A percentile compares a stretch with the other conserved stretches of the same genome.
Evolutionary conservation across 2,797 vertebrate genomes (phyloP).

Genomic region (Pseudotriccus pelzelni): DNA sequence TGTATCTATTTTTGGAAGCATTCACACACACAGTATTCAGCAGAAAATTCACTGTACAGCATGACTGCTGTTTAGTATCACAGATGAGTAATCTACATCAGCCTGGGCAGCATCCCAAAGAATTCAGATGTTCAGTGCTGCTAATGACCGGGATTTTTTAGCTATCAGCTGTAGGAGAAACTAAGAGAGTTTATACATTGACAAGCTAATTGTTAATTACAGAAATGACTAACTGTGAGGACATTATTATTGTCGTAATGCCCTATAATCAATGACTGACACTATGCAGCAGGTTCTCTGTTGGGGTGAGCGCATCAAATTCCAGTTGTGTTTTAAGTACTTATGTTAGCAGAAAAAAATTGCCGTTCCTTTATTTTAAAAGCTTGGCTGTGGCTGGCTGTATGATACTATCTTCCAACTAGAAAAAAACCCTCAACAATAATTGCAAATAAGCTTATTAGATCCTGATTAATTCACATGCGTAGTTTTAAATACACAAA

Average conservation of each 20-base stretch:
- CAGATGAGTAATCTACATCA: conserved; percentile 46
- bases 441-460: not conserved
- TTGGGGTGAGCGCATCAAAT: not conserved
- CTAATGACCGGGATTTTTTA: conserved; percentile 33
- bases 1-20: conserved; percentile 41
- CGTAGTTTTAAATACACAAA: not conserved
- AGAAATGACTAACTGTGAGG: conserved; percentile 19
- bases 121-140: conserved; percentile 21
- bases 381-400: not conserved
- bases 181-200: conserved; percentile 1
- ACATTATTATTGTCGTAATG: not conserved
- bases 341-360: not conserved
- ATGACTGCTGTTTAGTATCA: not conserved
- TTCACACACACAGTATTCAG: conserved; percentile 33
- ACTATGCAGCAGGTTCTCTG: not conserved
- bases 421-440: not conserved
- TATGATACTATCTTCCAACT: not conserved
- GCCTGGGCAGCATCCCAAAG: conserved; percentile 38
- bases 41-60: conserved; percentile 35
- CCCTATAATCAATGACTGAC: not conserved
- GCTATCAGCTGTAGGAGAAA: conserved; percentile 13
- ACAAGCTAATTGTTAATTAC: conserved; percentile 43
- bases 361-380: not conserved
- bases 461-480: not conserved
- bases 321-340: not conserved